Base-by-base conservation (phyloP, 2,797 vertebrate species). In the Nannoperca obscura region DNA sequence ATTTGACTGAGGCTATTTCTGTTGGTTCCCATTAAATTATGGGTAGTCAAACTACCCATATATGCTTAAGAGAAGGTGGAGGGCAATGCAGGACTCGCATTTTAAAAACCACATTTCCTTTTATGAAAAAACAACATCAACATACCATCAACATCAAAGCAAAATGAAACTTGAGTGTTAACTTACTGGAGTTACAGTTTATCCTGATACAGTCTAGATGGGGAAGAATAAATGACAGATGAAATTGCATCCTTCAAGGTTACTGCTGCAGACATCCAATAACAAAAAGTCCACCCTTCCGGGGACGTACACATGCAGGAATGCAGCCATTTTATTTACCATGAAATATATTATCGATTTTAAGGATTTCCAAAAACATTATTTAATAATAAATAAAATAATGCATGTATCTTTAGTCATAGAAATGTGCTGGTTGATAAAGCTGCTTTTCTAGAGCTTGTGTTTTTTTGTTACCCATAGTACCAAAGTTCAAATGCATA, bases 191-290 rank as follows among this genome's bases (percentile, higher is more conserved):
- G 97, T 99, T 99, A 99, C 98, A 99, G 98, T 99, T 99, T 98
- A 99, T 99, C 98, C 98, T 99, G 98, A 99, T 99, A 99, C 98
- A 99, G 98, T 99, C 98, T 99, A 99, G 98, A 99, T 99, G 98
- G 98, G 98, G 97, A 97, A 99, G 97, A 99, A 99, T 99, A 99
- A 98, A 98, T 99, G 98, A 99, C 98, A 99, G 97, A 99, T 99
- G 98, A 99, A 99, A 99, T 99, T 97, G 97, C 97, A 99, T 99
- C 98, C 98, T 99, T 99, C 98, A 99, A 99, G 98, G 98, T 99
- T 99, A 99, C 96, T 98, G 98, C 98, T 99, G 98, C 98, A 99
- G 98, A 99, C 98, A 99, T 99, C 98, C 98, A 99, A 97, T 96
- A 99, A 98, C 98, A 98, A 97, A 96, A 96, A 96, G 95, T 97